Evolutionary conservation across 2,888 invertebrate genomes (phyloP).

Genomic region (Chamaedrilus cognettii): DNA sequence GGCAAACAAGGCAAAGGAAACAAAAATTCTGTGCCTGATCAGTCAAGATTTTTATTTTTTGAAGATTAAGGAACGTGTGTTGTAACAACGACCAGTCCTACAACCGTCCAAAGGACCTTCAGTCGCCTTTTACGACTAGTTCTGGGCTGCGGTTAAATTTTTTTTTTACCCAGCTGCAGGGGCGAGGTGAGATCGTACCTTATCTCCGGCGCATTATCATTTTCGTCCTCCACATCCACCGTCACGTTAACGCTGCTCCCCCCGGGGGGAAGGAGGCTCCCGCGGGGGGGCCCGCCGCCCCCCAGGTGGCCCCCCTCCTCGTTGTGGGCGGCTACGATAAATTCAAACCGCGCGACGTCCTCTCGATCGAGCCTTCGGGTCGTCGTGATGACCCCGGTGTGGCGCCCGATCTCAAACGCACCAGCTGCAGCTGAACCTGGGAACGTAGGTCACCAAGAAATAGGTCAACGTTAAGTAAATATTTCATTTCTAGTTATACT

Average conservation of each 20-base stretch:
- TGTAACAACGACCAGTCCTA: too few relatives aligned
- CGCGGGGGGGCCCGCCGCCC: slow-evolving; percentile 47
- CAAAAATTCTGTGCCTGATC: too few relatives aligned
- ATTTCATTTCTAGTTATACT: too few relatives aligned
- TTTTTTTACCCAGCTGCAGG: background rate
- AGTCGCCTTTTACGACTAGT: too few relatives aligned
- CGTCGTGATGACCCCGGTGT: slow-evolving; percentile 77
- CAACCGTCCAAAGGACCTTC: too few relatives aligned
- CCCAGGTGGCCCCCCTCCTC: too few relatives aligned
- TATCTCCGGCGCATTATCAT: slow-evolving; percentile 32
- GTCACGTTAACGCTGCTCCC: background rate
- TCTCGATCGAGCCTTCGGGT: slow-evolving; percentile 82
- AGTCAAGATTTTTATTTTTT: too few relatives aligned
- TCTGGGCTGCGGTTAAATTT: too few relatives aligned
- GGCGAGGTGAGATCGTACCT: background rate
- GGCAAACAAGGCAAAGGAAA: too few relatives aligned
- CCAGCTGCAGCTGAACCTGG: slow-evolving; percentile 13
- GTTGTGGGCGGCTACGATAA: slow-evolving; percentile 82
- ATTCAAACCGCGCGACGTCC: slow-evolving; percentile 71
- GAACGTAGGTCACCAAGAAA: too few relatives aligned
- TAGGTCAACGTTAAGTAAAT: too few relatives aligned
- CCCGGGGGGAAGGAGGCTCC: background rate
- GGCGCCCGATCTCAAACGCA: slow-evolving; percentile 67
- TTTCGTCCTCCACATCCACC: slow-evolving; percentile 20
- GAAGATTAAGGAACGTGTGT: too few relatives aligned